Conservation (phyloP, 2,113 vertebrate genomes). For the Zapus hudsonius region DNA sequence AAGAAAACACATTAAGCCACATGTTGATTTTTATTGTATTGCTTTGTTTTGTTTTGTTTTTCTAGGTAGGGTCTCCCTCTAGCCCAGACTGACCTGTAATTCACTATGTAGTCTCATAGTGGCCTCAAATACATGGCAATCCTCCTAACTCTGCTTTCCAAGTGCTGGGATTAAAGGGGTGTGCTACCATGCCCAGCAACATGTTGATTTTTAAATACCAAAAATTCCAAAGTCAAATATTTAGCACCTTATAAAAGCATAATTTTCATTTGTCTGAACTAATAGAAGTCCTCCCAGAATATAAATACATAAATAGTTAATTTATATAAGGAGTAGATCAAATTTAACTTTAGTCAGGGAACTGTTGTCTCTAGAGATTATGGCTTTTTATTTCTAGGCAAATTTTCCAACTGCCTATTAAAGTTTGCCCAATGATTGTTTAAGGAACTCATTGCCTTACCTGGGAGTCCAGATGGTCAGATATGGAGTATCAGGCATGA, state of each 20-base stretch:
- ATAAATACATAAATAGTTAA: not conserved
- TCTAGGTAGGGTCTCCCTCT: too few relatives aligned
- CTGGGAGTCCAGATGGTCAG: conserved; percentile 74
- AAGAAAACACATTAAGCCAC: not conserved
- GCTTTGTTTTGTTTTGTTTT: too few relatives aligned
- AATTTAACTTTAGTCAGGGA: conserved; percentile 34
- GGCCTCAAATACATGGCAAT: too few relatives aligned
- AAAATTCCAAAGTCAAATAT: conserved; percentile 20
- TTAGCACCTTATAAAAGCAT: not conserved
- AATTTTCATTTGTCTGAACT: conserved; percentile 34
- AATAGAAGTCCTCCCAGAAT: conserved; percentile 26
- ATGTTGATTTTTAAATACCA: not conserved
- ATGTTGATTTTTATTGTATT: conserved; percentile 23
- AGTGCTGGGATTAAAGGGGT: too few relatives aligned
- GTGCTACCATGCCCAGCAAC: too few relatives aligned
- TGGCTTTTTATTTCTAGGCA: not conserved
- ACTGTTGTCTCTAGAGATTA: conserved; percentile 4
- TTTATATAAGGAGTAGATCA: not conserved
- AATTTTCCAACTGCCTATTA: not conserved
- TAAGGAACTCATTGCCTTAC: conserved; percentile 71
- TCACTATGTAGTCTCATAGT: too few relatives aligned
- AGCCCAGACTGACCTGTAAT: too few relatives aligned
- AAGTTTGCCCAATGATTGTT: conserved; percentile 22
- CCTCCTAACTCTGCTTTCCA: too few relatives aligned
- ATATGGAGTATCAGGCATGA: conserved; percentile 47